These are phyloP conservation scores for Sebastes taczanowskii DNA, from an alignment of 2,797 vertebrate genomes.

Conservation along the genomic window DNA sequence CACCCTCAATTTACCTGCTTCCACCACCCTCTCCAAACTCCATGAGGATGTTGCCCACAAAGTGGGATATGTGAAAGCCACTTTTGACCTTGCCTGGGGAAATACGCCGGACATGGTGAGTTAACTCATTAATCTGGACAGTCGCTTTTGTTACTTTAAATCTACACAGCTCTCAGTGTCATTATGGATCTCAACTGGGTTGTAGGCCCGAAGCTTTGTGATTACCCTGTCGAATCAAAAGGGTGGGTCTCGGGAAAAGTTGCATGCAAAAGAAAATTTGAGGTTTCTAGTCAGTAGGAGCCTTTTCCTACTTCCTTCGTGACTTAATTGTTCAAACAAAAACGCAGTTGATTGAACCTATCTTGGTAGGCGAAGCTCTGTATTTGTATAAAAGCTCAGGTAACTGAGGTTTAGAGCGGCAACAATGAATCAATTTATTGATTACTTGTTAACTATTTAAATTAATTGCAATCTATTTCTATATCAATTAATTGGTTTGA, in stretches of 20 bases:
- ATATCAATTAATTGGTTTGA: too few relatives aligned
- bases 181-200: neutral
- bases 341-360: neutral
- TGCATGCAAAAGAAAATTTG: neutral
- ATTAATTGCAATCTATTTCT: too few relatives aligned
- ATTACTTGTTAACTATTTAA: too few relatives aligned
- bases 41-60: conserved; percentile 93
- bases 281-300: neutral
- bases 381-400: neutral
- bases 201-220: neutral
- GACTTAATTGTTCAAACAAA: neutral
- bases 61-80: conserved; percentile 92
- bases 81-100: conserved; percentile 92
- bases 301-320: neutral
- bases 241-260: neutral
- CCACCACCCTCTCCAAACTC: conserved; percentile 90
- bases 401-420: too few relatives aligned
- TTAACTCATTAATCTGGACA: neutral
- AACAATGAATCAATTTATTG: too few relatives aligned
- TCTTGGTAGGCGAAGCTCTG: neutral
- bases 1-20: conserved; percentile 95
- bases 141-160: neutral
- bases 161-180: neutral
- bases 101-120: conserved; percentile 83
- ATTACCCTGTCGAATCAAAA: neutral